Conservation (phyloP, 1,140 invertebrate genomes). For the Metaphire vulgaris region DNA sequence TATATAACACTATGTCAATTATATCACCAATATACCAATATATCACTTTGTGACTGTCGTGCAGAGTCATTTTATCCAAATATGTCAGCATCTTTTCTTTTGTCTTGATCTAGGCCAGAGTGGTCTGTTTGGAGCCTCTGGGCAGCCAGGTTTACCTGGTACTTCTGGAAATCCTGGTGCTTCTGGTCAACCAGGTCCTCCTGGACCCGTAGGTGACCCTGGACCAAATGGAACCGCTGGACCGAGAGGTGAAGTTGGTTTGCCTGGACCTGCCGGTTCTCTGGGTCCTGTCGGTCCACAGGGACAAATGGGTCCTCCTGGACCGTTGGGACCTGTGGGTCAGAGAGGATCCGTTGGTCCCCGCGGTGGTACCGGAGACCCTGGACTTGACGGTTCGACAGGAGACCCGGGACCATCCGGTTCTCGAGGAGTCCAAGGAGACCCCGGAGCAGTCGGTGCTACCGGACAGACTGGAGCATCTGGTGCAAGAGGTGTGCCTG, state of each 20-base stretch:
- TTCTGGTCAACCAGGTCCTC: conserved; percentile 31
- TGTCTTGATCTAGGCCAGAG: background rate
- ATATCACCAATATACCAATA: background rate
- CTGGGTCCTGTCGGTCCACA: conserved; percentile 14
- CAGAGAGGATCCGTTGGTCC: background rate
- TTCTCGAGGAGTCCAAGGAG: background rate
- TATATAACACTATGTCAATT: background rate
- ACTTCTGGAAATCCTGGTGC: conserved; percentile 1
- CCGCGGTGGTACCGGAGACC: conserved; percentile 4
- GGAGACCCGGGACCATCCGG: conserved; percentile 11
- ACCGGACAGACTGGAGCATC: no score
- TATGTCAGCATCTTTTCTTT: background rate
- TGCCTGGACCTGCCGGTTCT: background rate
- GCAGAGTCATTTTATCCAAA: background rate
- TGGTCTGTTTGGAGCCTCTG: conserved; percentile 1
- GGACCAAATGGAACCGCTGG: conserved; percentile 7
- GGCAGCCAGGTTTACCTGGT: background rate
- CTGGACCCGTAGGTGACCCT: conserved; percentile 7
- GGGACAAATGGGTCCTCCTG: background rate
- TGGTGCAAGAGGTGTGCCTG: background rate
- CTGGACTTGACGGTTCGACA: background rate
- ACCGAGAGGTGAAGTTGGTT: conserved; percentile 2
- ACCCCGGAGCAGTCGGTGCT: background rate
- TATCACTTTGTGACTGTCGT: background rate
- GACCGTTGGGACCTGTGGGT: background rate